Evolutionary conservation across 2,113 vertebrate genomes (phyloP).

Genomic region (Chauna torquata): DNA sequence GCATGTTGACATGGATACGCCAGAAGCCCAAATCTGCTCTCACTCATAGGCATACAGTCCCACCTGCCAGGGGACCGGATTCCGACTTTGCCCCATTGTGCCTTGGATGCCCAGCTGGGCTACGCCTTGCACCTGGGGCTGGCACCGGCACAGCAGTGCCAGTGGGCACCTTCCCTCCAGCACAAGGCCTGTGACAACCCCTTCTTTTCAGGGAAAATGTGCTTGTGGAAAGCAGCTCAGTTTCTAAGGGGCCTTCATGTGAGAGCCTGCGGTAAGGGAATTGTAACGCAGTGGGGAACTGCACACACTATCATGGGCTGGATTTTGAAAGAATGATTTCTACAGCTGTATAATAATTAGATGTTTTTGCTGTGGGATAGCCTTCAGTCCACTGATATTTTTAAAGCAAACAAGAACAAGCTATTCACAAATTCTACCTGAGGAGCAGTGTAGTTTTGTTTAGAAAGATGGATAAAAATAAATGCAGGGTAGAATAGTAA

Average conservation of each 20-base stretch:
- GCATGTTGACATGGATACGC: neutral
- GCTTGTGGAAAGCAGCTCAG: neutral
- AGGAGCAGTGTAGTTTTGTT: neutral
- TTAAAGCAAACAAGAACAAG: neutral
- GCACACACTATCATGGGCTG: neutral
- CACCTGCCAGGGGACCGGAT: neutral
- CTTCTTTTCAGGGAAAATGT: neutral
- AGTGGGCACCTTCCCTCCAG: fast-evolving
- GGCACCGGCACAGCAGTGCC: neutral
- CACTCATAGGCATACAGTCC: fast-evolving
- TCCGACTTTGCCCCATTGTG: neutral
- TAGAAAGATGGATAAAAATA: conserved; percentile 1
- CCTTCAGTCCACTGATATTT: neutral
- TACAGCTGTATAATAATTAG: neutral
- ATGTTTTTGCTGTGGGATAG: neutral
- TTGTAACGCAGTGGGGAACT: neutral
- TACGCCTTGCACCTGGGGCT: too few relatives aligned
- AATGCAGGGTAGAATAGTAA: neutral
- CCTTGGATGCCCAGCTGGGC: neutral
- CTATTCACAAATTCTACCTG: neutral
- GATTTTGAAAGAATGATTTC: conserved; percentile 9
- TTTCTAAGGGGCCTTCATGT: neutral
- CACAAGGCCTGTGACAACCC: neutral
- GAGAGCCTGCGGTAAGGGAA: neutral
- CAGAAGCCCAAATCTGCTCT: neutral